Evolutionary conservation across 1,140 invertebrate species (phyloP), one percentile per base, ranked within the genome.

Genomic region (Notospermus geniculatus): DNA sequence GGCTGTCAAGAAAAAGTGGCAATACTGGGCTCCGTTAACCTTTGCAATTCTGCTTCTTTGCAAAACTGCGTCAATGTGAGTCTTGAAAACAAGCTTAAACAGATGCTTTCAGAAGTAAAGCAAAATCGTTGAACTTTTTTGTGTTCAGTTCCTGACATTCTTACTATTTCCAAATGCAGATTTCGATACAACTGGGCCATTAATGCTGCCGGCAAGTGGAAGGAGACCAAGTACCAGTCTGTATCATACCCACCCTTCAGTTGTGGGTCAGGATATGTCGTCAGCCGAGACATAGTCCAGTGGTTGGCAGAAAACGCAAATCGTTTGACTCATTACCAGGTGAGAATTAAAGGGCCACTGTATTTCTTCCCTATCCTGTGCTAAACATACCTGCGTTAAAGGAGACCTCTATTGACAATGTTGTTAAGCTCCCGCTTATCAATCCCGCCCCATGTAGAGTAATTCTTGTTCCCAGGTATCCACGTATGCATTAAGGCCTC

Each of bases 221-320:
- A 61, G 22, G 76, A 78, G 54, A 45, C 30, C 11, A 23, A 54
- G n/a, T 78, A 67, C 58, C 55, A 64, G 9, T 45, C 67, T 13
- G 54, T 63, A 7, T 60, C 67, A 2, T 78, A 76, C 58, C 74
- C 76, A 19, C 60, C 52, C 19, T 78, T 78, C 64, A 70, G 74
- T 9, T 78, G 76, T 69, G 76, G 76, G 1, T 72, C 74, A 2
- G 74, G 76, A 46, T 68, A 71, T 63, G 62, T 76, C 28, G 60
- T 78, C 11, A 71, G 71, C 15, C n/a, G 39, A 9, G 70, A 69
- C 45, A 30, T 78, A 2, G 69, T 67, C 53, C 27, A 45, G 1
- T 75, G 74, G 73, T 41, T 78, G 19, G 65, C 64, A 1, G 30
- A 22, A n/a, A 75, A 71, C 54, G 22, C 19, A 2, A 25, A 63